Base-by-base conservation (phyloP, 2,888 invertebrate genomes). In the Cyaniris semiargus region DNA sequence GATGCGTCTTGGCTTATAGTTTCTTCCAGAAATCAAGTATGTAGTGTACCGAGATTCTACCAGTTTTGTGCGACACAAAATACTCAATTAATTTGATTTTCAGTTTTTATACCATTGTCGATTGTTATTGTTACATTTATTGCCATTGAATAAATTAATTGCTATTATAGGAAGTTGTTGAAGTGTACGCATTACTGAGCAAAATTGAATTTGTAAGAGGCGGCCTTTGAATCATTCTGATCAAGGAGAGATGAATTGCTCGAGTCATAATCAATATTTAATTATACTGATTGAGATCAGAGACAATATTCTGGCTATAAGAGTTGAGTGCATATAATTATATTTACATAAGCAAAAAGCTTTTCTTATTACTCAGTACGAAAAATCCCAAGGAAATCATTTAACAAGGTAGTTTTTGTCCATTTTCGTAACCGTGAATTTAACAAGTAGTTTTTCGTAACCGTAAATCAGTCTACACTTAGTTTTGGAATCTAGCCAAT, bases 261-360 rank as follows among this genome's bases (percentile, higher is more conserved):
- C 34, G 34, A 76, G 34, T 44, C 72, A 72, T 48, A 72, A 72
- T 72, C 72, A 44, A 72, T 21, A 72, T 72, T 72, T 72, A 72
- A 72, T 72, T 72, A 23, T 44, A 44, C 48, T 15, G 44, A 72
- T 72, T 21, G 23, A 72, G 23, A 72, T 23, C 44, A 79, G 78
- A 72, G 81, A 80, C 87, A 89, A 89, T 89, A 90, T 90, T 85
- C 87, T 86, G 66, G 27, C 85, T 13, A 15, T 27, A 27, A 15
- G 21, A 31, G 72, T 18, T 66, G 27, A 66, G 66, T 66, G 66
- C 27, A 66, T 31, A 15, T 66, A 8, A 66, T 66, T 66, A 66
- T 18, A 58, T 21, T 18, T 18, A 18, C 18, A 53, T 18, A 18
- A 5, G 18, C 18, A 18, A 15, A 15, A 15, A 15, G 15, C 3